Conservation (phyloP, 37 sponge, comb jelly and placozoan genomes). For the Halisarca cf. caerulea region DNA sequence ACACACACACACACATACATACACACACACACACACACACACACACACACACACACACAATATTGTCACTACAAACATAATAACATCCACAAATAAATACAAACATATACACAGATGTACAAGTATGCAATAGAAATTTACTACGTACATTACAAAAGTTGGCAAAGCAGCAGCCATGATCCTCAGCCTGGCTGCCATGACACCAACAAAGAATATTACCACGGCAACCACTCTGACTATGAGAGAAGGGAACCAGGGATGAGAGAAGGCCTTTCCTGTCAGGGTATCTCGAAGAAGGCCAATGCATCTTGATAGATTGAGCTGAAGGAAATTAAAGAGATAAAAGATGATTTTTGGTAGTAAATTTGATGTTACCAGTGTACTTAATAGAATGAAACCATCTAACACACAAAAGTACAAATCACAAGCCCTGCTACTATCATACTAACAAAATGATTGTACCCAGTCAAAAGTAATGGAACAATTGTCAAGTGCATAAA, state of each 20-base stretch:
- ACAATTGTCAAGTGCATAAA: no score
- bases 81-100: neutral
- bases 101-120: neutral
- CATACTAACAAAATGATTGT: no score
- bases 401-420: no score
- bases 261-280: neutral
- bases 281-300: no score
- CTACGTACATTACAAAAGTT: slow-evolving; percentile 19
- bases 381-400: no score
- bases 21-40: neutral
- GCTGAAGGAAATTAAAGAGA: no score
- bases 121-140: neutral
- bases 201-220: slow-evolving; percentile 14
- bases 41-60: neutral
- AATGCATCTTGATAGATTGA: neutral
- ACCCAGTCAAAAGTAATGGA: no score
- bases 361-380: no score
- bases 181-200: slow-evolving; percentile 28
- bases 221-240: slow-evolving; percentile 9
- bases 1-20: neutral
- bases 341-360: no score
- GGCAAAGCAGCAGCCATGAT: slow-evolving; percentile 50
- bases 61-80: no score
- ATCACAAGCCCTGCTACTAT: no score
- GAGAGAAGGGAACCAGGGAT: slow-evolving; percentile 9